These are phyloP conservation scores for Apistogramma diplotaenia DNA, from an alignment of 2,113 vertebrate genomes.

Conservation along the genomic window DNA sequence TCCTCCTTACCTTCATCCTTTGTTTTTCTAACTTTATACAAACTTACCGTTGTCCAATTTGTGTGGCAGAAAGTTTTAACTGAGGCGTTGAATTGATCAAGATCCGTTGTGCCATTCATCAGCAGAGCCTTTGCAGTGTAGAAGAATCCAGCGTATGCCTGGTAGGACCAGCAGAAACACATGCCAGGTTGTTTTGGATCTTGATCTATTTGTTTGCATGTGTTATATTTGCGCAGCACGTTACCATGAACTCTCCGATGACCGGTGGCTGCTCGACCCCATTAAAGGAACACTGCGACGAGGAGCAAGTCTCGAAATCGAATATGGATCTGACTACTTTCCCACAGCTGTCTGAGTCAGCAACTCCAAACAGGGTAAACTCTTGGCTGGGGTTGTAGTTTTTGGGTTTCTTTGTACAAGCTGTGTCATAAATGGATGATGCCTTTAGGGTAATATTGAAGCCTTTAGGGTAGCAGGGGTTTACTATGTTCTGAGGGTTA, in stretches of 20 bases:
- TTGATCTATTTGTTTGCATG: background rate
- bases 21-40: background rate
- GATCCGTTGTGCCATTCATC: slow-evolving; percentile 71
- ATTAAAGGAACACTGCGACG: slow-evolving; percentile 80
- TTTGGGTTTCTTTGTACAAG: slow-evolving; percentile 78
- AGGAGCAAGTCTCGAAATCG: slow-evolving; percentile 78
- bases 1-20: background rate
- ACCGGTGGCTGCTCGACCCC: slow-evolving; percentile 83
- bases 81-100: slow-evolving; percentile 77
- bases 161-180: background rate
- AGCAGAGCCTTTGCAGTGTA: slow-evolving; percentile 80
- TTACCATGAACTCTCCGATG: slow-evolving; percentile 88
- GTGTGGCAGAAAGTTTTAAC: slow-evolving; percentile 80
- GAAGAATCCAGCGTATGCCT: slow-evolving; percentile 95
- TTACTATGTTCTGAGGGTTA: slow-evolving; percentile 51
- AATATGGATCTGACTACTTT: slow-evolving; percentile 81
- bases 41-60: slow-evolving; percentile 75
- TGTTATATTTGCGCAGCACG: background rate
- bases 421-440: slow-evolving; percentile 79
- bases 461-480: slow-evolving; percentile 85
- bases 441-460: slow-evolving; percentile 62
- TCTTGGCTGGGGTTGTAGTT: slow-evolving; percentile 59
- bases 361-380: slow-evolving; percentile 76
- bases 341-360: slow-evolving; percentile 77
- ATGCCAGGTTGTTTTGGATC: background rate